Base-by-base conservation (phyloP, 2,888 invertebrate genomes). In the Drosophila atroscutellata region DNA sequence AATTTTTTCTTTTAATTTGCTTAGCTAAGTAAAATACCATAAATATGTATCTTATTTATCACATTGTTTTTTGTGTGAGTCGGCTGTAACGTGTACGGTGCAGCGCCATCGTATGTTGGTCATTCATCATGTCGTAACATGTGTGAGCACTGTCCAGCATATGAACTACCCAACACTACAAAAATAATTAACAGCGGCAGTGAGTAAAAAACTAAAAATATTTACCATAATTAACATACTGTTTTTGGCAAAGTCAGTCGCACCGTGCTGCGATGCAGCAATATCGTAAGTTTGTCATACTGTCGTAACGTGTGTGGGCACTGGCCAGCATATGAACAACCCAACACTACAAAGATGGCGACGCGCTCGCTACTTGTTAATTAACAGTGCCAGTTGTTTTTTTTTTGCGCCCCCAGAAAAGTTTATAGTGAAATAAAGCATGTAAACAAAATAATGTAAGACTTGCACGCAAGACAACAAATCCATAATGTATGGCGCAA, bases 361-460 rank as follows among this genome's bases (percentile, higher is more conserved):
- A 89, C 83, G 90, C 82, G 90, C 87, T 89, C 87, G 81, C 86
- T 83, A 85, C 81, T 83, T 82, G 77, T 84, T 82, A 90, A 89
- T 90, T 88, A 83, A 88, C 83, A 81, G 81, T 69, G 78, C 54
- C 67, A 75, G 87, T 87, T 81, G 84, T 85, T 90, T 89, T 89
- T 83, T 89, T 83, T 90, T 88, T 66, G 45, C 45, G 45, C 45
- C 45, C 20, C 45, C 76, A 58, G 60, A 73, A 77, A 88, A 75
- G 49, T 68, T 70, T 39, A 47, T 74, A 64, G 55, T 56, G 61
- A 63, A 77, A 72, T 75, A 72, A 75, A 83, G 74, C 52, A 76
- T 75, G 72, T 77, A 73, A 66, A 70, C 60, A 65, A 85, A 79
- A 63, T 63, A 45, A 82, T 73, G 77, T 69, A 51, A 39, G 34